These are phyloP conservation scores for Platysteira castanea DNA, from an alignment of 2,113 vertebrate species.

Conservation along the genomic window DNA sequence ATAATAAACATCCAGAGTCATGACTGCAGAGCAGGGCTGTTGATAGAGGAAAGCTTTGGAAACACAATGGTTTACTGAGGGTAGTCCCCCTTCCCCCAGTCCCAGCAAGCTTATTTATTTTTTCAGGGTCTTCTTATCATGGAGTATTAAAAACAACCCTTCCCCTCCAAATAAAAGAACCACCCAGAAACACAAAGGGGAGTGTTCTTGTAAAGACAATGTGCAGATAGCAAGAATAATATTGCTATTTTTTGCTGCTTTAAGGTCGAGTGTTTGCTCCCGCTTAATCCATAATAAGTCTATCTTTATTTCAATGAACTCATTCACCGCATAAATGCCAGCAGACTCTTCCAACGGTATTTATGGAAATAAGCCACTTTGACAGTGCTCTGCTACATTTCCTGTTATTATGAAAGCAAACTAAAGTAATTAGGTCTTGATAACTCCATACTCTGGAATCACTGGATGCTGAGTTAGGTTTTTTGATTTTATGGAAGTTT, in stretches of 20 bases:
- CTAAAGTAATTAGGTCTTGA: not conserved
- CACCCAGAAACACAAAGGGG: slow-evolving; percentile 41
- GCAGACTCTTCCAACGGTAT: not conserved
- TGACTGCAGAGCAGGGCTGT: not conserved
- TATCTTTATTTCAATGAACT: not conserved
- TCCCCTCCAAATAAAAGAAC: not conserved
- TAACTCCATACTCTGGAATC: not conserved
- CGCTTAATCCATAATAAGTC: not conserved
- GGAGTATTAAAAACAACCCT: slow-evolving; percentile 2
- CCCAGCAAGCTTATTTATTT: slow-evolving; percentile 26
- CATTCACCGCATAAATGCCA: not conserved
- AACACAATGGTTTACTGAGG: slow-evolving; percentile 13
- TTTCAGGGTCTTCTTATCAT: slow-evolving; percentile 26
- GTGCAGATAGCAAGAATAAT: not conserved
- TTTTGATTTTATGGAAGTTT: not conserved
- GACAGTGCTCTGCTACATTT: not conserved
- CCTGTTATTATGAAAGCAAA: not conserved
- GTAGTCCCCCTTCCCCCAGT: not conserved
- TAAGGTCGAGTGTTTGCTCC: not conserved
- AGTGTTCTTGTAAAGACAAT: slow-evolving; percentile 10
- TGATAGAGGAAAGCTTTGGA: slow-evolving; percentile 13
- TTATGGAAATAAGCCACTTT: not conserved
- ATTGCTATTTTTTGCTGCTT: not conserved
- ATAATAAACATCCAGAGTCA: slow-evolving; percentile 38
- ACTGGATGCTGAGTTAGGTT: not conserved